Conservation (phyloP, 2,888 invertebrate species). For the Minunthozetes semirufus region DNA sequence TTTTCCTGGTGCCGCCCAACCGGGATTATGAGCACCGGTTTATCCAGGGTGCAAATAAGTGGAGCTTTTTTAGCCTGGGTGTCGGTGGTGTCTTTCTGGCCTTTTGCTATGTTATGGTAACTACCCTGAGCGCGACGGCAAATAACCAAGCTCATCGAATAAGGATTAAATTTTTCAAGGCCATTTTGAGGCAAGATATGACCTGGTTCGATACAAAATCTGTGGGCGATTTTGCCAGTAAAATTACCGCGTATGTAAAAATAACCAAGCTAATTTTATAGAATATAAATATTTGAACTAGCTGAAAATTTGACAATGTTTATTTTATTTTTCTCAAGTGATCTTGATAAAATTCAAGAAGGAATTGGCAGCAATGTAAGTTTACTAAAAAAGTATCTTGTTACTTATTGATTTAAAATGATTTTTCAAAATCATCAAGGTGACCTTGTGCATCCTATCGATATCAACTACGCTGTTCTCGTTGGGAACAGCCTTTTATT, state of each 20-base stretch:
- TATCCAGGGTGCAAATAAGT: not conserved
- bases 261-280: not conserved
- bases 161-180: slow-evolving; percentile 24
- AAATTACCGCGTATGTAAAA: slow-evolving; percentile 49
- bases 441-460: slow-evolving; percentile 44
- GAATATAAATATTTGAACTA: too few relatives aligned
- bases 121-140: slow-evolving; percentile 4
- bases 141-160: slow-evolving; percentile 29
- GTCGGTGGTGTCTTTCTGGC: slow-evolving; percentile 15
- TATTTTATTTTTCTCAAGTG: slow-evolving; percentile 47
- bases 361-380: slow-evolving; percentile 53
- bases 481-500: slow-evolving; percentile 40
- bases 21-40: slow-evolving; percentile 11
- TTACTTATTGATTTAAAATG: not conserved
- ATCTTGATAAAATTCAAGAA: slow-evolving; percentile 52
- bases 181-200: slow-evolving; percentile 49
- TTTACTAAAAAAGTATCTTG: not conserved
- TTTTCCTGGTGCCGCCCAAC: not conserved
- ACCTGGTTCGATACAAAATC: slow-evolving; percentile 51
- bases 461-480: slow-evolving; percentile 59
- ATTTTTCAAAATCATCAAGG: not conserved
- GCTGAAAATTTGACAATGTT: not conserved
- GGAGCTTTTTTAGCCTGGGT: not conserved
- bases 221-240: slow-evolving; percentile 51
- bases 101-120: slow-evolving; percentile 11